phyloP scores from a whole-genome alignment of 2,888 invertebrate genomes.

The Drosophila pseudotalamancana region DNA sequence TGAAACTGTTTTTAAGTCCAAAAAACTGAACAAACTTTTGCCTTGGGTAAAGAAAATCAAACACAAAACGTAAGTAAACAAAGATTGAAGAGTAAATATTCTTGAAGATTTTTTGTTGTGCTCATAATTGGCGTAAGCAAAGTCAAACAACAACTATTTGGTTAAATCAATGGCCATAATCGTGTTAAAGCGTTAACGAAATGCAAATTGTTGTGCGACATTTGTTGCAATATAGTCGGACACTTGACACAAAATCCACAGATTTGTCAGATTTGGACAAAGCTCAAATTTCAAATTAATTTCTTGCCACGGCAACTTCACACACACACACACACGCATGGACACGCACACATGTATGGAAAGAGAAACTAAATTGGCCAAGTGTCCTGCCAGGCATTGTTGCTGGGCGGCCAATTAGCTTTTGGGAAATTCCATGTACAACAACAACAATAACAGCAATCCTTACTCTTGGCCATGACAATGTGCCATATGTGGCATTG shows the following conservation, averaged over 20 bases:
- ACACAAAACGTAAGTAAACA: conserved; percentile 28
- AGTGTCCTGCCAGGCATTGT: conserved; percentile 32
- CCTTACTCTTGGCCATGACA: conserved; percentile 32
- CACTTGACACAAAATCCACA: conserved; percentile 36
- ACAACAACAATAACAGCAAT: not conserved
- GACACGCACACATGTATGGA: not conserved
- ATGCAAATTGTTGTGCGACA: conserved; percentile 11
- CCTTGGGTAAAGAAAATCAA: conserved; percentile 12
- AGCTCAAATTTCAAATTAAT: conserved; percentile 52
- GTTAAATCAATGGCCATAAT: conserved; percentile 14
- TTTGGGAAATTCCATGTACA: conserved; percentile 40
- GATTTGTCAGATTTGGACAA: conserved; percentile 36
- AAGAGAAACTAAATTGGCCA: conserved; percentile 36
- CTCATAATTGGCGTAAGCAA: not conserved
- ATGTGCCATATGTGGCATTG: conserved; percentile 42
- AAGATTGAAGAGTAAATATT: not conserved
- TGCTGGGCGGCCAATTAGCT: conserved; percentile 63
- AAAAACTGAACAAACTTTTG: too few relatives aligned
- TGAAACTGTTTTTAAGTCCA: conserved; percentile 7
- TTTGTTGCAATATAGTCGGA: conserved; percentile 19
- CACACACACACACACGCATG: not conserved
- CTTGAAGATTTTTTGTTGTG: not conserved
- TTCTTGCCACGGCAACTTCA: conserved; percentile 13
- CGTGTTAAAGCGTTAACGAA: conserved; percentile 1
- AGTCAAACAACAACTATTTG: not conserved